Base-by-base conservation (phyloP, 2,888 invertebrate genomes). In the Myopa tessellatipennis region DNA sequence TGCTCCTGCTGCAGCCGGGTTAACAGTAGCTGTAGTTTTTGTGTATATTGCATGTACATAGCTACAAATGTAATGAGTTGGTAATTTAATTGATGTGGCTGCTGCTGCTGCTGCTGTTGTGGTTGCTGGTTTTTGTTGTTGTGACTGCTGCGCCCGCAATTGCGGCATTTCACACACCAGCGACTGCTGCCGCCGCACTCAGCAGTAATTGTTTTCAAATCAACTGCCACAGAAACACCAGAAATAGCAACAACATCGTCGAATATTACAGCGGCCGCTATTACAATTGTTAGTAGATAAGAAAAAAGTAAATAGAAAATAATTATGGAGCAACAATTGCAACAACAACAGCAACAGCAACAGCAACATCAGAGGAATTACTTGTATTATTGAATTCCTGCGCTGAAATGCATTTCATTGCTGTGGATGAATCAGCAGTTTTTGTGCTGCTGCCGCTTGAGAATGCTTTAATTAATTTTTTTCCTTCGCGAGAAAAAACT, bases 191-290 rank as follows among this genome's bases (percentile, higher is more conserved):
- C 45, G 65, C 63, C 52, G 75, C 68, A 58, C 70, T 63, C 18
- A 74, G 73, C 73, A 52, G 40, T 76, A 60, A 77, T 73, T 73
- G 77, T 38, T 69, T 73, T 71, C 69, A 68, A 77, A 67, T 73
- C 69, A 68, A 60, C 68, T 65, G 76, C 68, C 70, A 55, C 34
- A 69, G 34, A 65, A 68, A 69, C 67, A 58, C 2, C 45, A 68
- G 8, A 38, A 60, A 14, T 58, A 45, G 58, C 38, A 50, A 34
- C 68, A 58, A 52, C 40, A 34, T 8, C 63, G 18, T 45, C 10
- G 45, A 6, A 8, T 45, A 45, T 45, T 45, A 45, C 61, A 16
- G 38, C 71, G 26, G 71, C 71, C 40, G 65, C 65, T 7, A 50
- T 50, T 18, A 34, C 74, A 50, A 52, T 65, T 65, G 65, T 60